Percentiles rank a stretch among this genome's conserved stretches.
These are phyloP conservation scores for Melikaiella ostensackeni DNA, from an alignment of 2,888 invertebrate genomes.

Conservation along the genomic window DNA sequence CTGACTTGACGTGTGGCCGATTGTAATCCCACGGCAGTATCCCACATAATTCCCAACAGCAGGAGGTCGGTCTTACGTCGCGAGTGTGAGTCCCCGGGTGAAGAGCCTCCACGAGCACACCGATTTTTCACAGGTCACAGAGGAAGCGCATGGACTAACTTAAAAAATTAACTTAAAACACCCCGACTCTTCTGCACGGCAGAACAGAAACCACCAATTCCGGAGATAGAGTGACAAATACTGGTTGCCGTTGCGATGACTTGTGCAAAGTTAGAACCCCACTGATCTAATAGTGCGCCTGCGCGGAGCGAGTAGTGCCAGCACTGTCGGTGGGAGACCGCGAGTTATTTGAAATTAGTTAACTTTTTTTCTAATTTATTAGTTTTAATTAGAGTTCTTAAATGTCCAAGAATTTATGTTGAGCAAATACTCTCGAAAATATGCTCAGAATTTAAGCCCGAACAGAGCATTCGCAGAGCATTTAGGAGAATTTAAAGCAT, in stretches of 20 bases:
- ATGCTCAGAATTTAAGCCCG: no score
- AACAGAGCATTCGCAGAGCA: no score
- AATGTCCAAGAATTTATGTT: no score
- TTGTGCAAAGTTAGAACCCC: conserved; percentile 66
- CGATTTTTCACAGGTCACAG: conserved; percentile 34
- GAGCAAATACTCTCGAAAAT: no score
- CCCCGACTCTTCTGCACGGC: conserved; percentile 8
- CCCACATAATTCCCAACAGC: conserved; percentile 74
- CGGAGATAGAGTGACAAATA: conserved; percentile 67
- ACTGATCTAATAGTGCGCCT: conserved; percentile 24
- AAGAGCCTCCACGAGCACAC: conserved; percentile 29
- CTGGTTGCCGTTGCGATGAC: conserved; percentile 66
- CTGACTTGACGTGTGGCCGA: conserved; percentile 77
- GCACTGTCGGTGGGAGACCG: no score
- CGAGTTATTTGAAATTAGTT: no score
- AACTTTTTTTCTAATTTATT: no score
- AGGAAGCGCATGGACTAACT: conserved; percentile 36
- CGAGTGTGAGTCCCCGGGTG: conserved; percentile 44
- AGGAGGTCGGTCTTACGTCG: conserved; percentile 52
- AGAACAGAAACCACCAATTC: conserved; percentile 57
- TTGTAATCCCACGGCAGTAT: conserved; percentile 73
- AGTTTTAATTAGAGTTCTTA: no score
- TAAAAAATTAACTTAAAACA: conserved; percentile 35
- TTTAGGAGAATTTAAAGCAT: no score
- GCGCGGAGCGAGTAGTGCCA: not conserved